A percentile compares a stretch with the other conserved stretches of the same genome.
phyloP scores from a whole-genome alignment of 2,888 invertebrate genomes.

The Lasius fuliginosus region DNA sequence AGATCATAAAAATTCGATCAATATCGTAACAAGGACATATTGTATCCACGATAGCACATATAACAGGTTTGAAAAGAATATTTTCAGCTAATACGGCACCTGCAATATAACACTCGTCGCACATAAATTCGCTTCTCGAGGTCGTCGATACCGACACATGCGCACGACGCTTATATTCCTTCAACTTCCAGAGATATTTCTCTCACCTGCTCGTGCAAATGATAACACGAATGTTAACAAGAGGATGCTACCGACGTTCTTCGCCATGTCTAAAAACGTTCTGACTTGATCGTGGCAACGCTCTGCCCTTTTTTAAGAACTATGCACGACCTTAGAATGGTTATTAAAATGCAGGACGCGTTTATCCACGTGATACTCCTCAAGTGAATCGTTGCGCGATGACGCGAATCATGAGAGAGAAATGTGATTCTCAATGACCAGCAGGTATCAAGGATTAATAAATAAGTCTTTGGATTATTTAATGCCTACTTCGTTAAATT shows the following conservation, averaged over 20 bases:
- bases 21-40: background rate
- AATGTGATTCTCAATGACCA: constrained; percentile 53
- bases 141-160: background rate
- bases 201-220: constrained; percentile 77
- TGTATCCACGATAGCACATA: background rate
- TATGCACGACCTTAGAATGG: constrained; percentile 82
- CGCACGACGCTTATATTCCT: background rate
- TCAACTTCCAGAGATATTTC: background rate
- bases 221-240: constrained; percentile 64
- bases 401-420: constrained; percentile 51
- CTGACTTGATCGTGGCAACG: constrained; percentile 73
- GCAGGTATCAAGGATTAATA: background rate
- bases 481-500: background rate
- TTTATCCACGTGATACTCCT: constrained; percentile 66
- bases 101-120: background rate
- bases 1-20: background rate
- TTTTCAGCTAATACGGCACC: background rate
- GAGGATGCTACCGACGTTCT: constrained; percentile 45
- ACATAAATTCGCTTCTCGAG: background rate
- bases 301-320: constrained; percentile 84
- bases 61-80: background rate
- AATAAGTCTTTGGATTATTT: constrained; percentile 25
- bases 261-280: constrained; percentile 76
- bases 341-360: constrained; percentile 82
- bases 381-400: constrained; percentile 52